Evolutionary conservation across 2,888 invertebrate genomes (phyloP).

Genomic region (Thymelicus acteon): DNA sequence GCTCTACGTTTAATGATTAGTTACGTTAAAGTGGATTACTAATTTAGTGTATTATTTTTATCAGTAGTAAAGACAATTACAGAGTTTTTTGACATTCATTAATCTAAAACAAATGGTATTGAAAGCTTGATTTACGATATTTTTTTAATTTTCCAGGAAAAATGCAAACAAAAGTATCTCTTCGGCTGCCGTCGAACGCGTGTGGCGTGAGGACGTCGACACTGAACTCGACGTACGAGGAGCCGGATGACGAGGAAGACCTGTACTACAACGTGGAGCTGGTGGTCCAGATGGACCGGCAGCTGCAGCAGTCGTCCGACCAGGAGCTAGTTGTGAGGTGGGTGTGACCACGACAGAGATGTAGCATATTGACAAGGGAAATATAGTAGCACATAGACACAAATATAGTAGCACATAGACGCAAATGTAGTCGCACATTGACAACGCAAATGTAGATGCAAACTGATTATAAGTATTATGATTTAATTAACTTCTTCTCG

Average conservation of each 20-base stretch:
- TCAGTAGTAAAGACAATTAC: too few relatives aligned
- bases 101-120: too few relatives aligned
- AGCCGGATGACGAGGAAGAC: conserved; percentile 72
- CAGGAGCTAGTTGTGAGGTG: conserved; percentile 86
- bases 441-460: too few relatives aligned
- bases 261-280: conserved; percentile 88
- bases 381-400: too few relatives aligned
- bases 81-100: too few relatives aligned
- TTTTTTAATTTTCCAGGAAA: conserved; percentile 64
- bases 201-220: conserved; percentile 88
- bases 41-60: too few relatives aligned
- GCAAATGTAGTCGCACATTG: too few relatives aligned
- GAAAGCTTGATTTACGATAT: not conserved
- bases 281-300: conserved; percentile 90
- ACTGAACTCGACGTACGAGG: conserved; percentile 65
- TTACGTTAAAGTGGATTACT: too few relatives aligned
- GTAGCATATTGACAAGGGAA: not conserved
- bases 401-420: too few relatives aligned
- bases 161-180: conserved; percentile 68
- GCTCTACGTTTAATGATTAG: too few relatives aligned
- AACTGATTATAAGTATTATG: too few relatives aligned
- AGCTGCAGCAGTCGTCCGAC: conserved; percentile 89
- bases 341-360: not conserved
- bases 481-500: too few relatives aligned
- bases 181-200: conserved; percentile 86